Evolutionary conservation across 1,140 invertebrate species (phyloP), one percentile per base, ranked within the genome.

Genomic region (Diachasma alloeum): DNA sequence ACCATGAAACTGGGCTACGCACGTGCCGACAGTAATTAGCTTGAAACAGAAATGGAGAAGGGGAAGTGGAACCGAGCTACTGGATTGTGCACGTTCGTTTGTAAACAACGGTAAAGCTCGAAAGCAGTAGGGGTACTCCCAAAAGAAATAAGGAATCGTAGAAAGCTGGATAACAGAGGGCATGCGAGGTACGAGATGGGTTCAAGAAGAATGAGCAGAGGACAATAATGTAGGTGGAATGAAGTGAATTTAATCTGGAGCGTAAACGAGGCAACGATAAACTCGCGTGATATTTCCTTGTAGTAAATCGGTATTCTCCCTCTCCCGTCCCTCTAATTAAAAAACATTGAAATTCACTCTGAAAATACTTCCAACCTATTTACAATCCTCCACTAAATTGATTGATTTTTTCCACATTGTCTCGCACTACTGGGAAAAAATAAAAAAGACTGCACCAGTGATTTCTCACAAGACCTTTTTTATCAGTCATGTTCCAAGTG

Each of bases 21-120:
- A 79, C 78, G 78, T 79, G 78, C 74, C 69, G 46, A 75, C 70
- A 68, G 70, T 79, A 79, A 79, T 79, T 79, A 79, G 74, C 74
- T 76, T 56, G 17, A 46, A 74, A 75, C 39, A 72, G 70, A 59
- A 76, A 78, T 2, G 48, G 48, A 15, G 9, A 19, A 17, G n/a
- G 48, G 48, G 48, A n/a, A 9, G 48, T 19, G 48, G 17, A 73
- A 78, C 39, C 22, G 48, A 56, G 48, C 24, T 75, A 15, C 59
- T 69, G 24, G 69, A 68, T 56, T 63, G 46, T 71, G 53, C 74
- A 76, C 48, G 48, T 68, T 59, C 74, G 59, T 69, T 68, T 66
- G 74, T 75, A 75, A 75, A 75, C 59, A 69, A 72, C 42, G 37
- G 8, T 44, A 48, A 67, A 66, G 22, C n/a, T 22, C 17, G 15